Evolutionary conservation across 2,797 vertebrate genomes (phyloP).

Genomic region (Gobio occitaniae): DNA sequence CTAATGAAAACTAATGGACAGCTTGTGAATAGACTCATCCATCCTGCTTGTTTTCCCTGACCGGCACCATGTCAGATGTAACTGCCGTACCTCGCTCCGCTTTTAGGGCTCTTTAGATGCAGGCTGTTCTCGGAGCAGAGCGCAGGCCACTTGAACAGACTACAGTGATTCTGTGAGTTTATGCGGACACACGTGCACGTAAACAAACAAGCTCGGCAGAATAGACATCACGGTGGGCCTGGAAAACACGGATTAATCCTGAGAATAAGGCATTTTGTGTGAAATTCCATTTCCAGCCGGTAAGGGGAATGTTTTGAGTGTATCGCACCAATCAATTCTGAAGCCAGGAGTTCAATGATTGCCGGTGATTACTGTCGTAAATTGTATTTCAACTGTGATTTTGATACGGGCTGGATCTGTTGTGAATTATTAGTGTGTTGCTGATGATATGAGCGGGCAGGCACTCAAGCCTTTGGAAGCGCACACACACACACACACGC

Average conservation of each 20-base stretch:
- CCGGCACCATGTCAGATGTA: conserved; percentile 68
- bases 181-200: not conserved
- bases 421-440: conserved; percentile 60
- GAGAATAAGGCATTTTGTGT: conserved; percentile 33
- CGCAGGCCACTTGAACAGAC: conserved; percentile 18
- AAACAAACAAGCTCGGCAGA: conserved; percentile 20
- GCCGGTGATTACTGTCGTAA: conserved; percentile 38
- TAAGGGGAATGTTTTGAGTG: conserved; percentile 28
- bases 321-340: conserved; percentile 29
- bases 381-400: conserved; percentile 57
- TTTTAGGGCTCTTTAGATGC: conserved; percentile 68
- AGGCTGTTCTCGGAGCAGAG: conserved; percentile 29
- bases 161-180: conserved; percentile 36
- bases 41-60: conserved; percentile 73
- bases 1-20: conserved; percentile 84
- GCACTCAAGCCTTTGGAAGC: conserved; percentile 37
- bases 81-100: conserved; percentile 53
- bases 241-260: conserved; percentile 35
- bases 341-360: conserved; percentile 38
- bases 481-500: not conserved
- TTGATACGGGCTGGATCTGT: conserved; percentile 53
- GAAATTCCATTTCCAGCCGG: conserved; percentile 40
- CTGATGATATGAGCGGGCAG: conserved; percentile 3
- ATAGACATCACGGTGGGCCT: conserved; percentile 12
- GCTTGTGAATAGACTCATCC: conserved; percentile 74